These are phyloP conservation scores for Mamestra configurata DNA, from an alignment of 1,140 invertebrate species.

Conservation along the genomic window DNA sequence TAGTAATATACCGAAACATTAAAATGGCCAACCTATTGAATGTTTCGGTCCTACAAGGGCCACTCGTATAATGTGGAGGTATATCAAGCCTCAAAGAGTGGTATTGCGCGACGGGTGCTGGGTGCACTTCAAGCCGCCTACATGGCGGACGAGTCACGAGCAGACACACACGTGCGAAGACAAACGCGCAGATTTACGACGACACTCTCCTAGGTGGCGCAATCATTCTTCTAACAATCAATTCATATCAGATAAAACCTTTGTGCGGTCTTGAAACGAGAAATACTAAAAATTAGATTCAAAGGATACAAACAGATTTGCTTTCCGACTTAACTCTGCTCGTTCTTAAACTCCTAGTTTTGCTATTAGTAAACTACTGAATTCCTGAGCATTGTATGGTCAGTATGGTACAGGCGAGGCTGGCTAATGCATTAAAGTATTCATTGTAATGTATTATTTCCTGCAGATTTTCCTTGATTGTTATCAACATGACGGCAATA, in stretches of 20 bases:
- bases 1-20: background rate
- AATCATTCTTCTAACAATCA: background rate
- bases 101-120: conserved; percentile 10
- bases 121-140: conserved; percentile 20
- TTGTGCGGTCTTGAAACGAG: background rate
- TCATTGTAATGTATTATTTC: background rate
- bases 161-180: conserved; percentile 13
- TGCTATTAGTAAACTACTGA: background rate
- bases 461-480: conserved; percentile 19
- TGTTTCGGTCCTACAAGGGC: conserved; percentile 8
- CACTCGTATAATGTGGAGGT: background rate
- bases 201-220: conserved; percentile 17
- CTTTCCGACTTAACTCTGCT: background rate
- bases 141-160: background rate
- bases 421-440: background rate
- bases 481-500: background rate
- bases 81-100: background rate
- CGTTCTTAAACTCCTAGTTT: background rate
- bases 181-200: conserved; percentile 27
- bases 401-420: background rate
- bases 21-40: too few species aligned
- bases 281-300: too few species aligned
- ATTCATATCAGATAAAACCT: background rate
- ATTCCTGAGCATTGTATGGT: background rate
- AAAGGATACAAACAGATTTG: too few species aligned